A percentile compares a stretch with the other conserved stretches of the same genome.
Conservation (phyloP, 1,140 invertebrate species). For the Carposina sasakii region DNA sequence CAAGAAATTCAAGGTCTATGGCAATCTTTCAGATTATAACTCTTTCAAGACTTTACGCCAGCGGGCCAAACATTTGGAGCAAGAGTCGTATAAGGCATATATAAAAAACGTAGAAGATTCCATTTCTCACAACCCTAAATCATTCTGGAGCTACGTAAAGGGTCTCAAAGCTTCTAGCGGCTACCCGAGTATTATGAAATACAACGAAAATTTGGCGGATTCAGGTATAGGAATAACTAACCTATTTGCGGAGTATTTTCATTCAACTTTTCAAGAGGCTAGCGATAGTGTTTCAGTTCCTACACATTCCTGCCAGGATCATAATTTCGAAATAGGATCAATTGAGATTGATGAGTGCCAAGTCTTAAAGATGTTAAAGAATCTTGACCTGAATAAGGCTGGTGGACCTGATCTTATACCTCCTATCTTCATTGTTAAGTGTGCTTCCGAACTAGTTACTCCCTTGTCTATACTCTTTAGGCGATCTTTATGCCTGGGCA, state of each 20-base stretch:
- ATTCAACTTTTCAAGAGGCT: constrained; percentile 9
- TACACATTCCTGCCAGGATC: neutral
- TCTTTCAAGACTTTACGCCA: constrained; percentile 14
- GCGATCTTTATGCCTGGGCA: constrained; percentile 18
- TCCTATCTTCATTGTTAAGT: constrained; percentile 23
- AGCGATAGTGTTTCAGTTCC: neutral
- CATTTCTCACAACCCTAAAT: constrained; percentile 18
- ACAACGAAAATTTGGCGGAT: neutral
- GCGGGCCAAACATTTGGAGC: constrained; percentile 7
- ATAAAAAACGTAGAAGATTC: constrained; percentile 10
- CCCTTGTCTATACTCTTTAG: constrained; percentile 22
- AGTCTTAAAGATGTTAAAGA: neutral
- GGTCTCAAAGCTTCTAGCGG: neutral
- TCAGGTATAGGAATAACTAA: constrained; percentile 16
- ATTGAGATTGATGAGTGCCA: neutral
- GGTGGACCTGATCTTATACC: constrained; percentile 19
- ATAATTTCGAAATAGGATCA: neutral
- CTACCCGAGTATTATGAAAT: constrained; percentile 6
- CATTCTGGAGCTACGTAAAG: constrained; percentile 21
- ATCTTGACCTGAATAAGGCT: neutral
- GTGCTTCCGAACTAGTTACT: constrained; percentile 16
- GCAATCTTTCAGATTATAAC: constrained; percentile 12
- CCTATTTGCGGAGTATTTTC: constrained; percentile 18
- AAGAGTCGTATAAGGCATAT: constrained; percentile 11
- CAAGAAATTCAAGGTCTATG: constrained; percentile 16